Percentiles rank a stretch among this genome's conserved stretches.
These are phyloP conservation scores for Carassius auratus DNA, from an alignment of 2,113 vertebrate species.

Conservation along the genomic window DNA sequence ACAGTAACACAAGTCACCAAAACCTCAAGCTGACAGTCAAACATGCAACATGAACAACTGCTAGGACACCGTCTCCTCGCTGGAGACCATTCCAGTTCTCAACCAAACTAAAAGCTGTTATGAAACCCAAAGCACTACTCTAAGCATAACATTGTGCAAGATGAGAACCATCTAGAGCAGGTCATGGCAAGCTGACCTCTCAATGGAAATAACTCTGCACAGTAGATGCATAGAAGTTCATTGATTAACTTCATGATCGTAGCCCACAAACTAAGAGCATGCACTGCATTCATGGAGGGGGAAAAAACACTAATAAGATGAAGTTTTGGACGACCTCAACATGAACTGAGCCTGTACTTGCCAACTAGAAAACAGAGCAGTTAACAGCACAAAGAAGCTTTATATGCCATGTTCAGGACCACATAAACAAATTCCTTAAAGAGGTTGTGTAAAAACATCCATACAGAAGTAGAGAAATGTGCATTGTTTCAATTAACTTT, in stretches of 20 bases:
- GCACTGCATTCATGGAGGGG: neutral
- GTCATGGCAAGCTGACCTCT: neutral
- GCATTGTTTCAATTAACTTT: neutral
- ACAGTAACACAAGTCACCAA: neutral
- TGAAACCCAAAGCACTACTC: neutral
- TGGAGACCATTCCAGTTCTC: neutral
- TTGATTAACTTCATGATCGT: constrained; percentile 14
- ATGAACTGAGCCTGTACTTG: constrained; percentile 14
- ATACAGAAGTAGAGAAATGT: neutral
- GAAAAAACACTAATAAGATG: neutral
- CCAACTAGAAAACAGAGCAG: constrained; percentile 2
- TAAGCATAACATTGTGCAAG: neutral
- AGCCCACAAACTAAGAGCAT: neutral
- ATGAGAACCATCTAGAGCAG: neutral
- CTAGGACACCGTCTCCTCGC: neutral
- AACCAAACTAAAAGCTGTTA: neutral
- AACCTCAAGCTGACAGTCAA: neutral
- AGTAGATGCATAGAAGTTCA: neutral
- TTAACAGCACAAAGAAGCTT: constrained; percentile 16
- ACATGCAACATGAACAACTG: constrained; percentile 5
- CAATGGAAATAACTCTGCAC: neutral
- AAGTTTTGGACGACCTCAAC: neutral
- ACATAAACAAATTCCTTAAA: constrained; percentile 5
- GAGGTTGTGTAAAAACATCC: neutral
- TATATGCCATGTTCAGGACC: neutral